Evolutionary conservation across 1,140 invertebrate genomes (phyloP), one percentile per base, ranked within the genome.

Genomic region (Neodiprion pinetum): DNA sequence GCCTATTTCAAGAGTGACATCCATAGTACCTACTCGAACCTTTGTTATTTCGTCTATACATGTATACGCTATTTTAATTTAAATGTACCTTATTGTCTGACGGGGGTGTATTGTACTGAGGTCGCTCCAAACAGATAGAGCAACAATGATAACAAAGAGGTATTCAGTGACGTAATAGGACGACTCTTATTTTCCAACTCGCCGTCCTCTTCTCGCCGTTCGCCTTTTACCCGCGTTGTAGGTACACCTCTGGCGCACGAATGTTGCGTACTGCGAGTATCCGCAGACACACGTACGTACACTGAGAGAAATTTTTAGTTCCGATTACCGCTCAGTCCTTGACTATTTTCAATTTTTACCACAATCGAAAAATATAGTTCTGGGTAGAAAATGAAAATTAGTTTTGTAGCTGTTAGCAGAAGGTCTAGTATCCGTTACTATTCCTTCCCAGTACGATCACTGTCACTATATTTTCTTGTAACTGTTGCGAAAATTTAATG

Each of bases 101-200:
- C 53, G 53, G 11, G 11, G 9, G 53, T 17, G 53, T 61, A 61
- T 61, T 61, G 53, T 61, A 12, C 53, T 12, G 3, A 17, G 53
- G 53, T 61, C 9, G 9, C n/a, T 61, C 53, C n/a, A 61, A 61
- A 61, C 53, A 61, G 53, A 61, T 61, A 9, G 53, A 61, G 53
- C 53, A 61, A 61, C 53, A 61, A 61, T 61, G 53, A 61, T 61
- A 61, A 61, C 53, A 61, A 61, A 61, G 9, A 61, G 53, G 53
- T 61, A 61, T 61, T 61, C 53, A 61, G 9, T 9, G n/a, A 17
- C 53, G 53, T 61, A 9, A 61, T 61, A 17, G 53, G 53, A 61
- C 53, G 3, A 61, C 9, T 61, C 53, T 61, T 61, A 10, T 61
- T 61, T 61, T 61, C 53, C n/a, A 61, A 61, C 53, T 61, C 53